Conservation (phyloP, 2,797 vertebrate species). For the Eidolon dupreanum region DNA sequence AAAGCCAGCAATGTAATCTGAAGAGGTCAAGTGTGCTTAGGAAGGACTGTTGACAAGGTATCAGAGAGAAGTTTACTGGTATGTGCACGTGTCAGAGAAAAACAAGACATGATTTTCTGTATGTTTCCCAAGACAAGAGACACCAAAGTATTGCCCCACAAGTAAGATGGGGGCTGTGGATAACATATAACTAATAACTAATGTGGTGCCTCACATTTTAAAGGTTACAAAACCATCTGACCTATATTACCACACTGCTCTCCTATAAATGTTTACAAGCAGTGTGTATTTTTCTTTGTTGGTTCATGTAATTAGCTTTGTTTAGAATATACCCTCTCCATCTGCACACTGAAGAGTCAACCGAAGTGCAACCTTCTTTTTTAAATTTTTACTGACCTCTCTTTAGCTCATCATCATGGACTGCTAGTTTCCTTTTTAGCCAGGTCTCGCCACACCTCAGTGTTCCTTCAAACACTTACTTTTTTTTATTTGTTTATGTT, state of each 20-base stretch:
- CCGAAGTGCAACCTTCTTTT: background rate
- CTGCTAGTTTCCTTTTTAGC: background rate
- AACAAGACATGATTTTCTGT: background rate
- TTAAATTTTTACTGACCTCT: background rate
- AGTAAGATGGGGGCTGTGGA: background rate
- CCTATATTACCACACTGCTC: background rate
- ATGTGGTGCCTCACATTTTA: background rate
- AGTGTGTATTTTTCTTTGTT: background rate
- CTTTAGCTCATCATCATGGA: background rate
- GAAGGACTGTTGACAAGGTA: background rate
- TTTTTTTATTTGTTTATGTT: background rate
- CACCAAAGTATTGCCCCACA: background rate
- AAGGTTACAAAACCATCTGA: background rate
- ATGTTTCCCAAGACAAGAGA: background rate
- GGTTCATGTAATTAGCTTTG: background rate
- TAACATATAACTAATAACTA: background rate
- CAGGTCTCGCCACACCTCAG: background rate
- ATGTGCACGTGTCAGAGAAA: background rate
- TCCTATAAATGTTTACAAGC: background rate
- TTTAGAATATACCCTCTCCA: background rate
- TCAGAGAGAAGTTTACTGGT: background rate
- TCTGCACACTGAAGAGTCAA: background rate
- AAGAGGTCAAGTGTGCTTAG: slow-evolving; percentile 43
- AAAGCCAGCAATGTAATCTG: slow-evolving; percentile 39
- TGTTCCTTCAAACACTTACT: background rate